Base-by-base conservation (phyloP, 2,113 vertebrate genomes). In the Ceyx margarethae region DNA sequence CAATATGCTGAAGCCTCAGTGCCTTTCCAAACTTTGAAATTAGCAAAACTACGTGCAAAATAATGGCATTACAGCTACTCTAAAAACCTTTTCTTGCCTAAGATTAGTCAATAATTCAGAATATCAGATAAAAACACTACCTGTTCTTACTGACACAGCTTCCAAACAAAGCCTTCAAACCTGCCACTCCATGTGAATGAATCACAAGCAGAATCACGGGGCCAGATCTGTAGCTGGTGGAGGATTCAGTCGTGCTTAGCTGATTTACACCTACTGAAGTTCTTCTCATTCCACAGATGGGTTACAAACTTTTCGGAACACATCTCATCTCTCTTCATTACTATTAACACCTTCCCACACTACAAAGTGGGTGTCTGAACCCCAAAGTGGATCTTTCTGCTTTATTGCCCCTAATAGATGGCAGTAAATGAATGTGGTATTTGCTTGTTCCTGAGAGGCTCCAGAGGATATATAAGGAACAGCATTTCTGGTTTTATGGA, bases 91-190 rank as follows among this genome's bases (percentile, higher is more conserved):
- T 88, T 87, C 54, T 48, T n/a, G 37, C 66, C 33, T 90, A 85
- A 78, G 94, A 95, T 94, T 90, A 94, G 67, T 71, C 86, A 92
- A 80, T 90, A 95, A 95, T 93, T 95, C n/a, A 48, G 29, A 88
- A 50, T 15, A 7, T 65, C 72, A 71, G 62, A 62, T 54, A 68
- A 91, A 95, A 92, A 92, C 51, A 68, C 64, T 93, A 29, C 56
- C n/a, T 86, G 51, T 29, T 91, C 65, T 68, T 94, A 60, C 16
- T 84, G 89, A 84, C 35, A 65, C 21, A 56, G 56, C 51, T 90
- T 75, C 86, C 64, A 94, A 95, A 85, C 73, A 91, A 76, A 71
- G 40, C 6, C 31, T 83, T 78, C 56, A 69, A 56, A 69, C 43
- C 75, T 51, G 31, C 23, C 54, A 88, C 37, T 91, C 90, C 78